Evolutionary conservation across 2,797 vertebrate species (phyloP), one percentile per base, ranked within the genome.

Genomic region (Anabacerthia variegaticeps): DNA sequence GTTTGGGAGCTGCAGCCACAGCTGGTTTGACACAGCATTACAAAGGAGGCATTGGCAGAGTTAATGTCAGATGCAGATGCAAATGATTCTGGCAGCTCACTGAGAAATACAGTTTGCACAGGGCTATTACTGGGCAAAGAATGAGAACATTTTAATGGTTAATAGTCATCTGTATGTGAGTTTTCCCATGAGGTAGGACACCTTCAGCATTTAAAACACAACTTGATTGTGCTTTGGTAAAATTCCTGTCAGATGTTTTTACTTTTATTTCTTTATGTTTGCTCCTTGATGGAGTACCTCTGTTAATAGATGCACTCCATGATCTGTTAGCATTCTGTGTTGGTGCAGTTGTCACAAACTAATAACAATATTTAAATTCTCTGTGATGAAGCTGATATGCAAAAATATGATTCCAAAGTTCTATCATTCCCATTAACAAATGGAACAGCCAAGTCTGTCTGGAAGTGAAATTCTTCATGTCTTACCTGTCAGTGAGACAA

Each of bases 31-130:
- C 82, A 48, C 41, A 24, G 56, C 41, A 7, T 28, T 63, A 83
- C 65, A 93, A 46, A 81, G 46, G 61, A 54, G 78, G 68, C 73
- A 22, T 68, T 92, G 66, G 67, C 82, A 82, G 46, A 83, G 71
- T 68, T 85, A 48, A 48, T 78, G 56, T 43, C 51, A 78, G 90
- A 92, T 73, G 52, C 51, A 79, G 91, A 89, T 75, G 85, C 92
- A 96, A 91, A 85, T 54, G 67, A 41, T 66, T 75, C 95, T 97
- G 94, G 89, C 59, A 82, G 78, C 84, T 56, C 68, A 6, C 79
- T 96, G 91, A 73, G 83, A 68, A 91, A 75, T 48, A 67, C 67
- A 52, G 18, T 91, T 93, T 94, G 52, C 52, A 81, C 69, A 39
- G 59, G 37, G 37, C 37, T 61, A 9, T 44, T 88, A 72, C 36